phyloP scores from a whole-genome alignment of 2,888 invertebrate genomes.

The Drosophila mulleri region DNA sequence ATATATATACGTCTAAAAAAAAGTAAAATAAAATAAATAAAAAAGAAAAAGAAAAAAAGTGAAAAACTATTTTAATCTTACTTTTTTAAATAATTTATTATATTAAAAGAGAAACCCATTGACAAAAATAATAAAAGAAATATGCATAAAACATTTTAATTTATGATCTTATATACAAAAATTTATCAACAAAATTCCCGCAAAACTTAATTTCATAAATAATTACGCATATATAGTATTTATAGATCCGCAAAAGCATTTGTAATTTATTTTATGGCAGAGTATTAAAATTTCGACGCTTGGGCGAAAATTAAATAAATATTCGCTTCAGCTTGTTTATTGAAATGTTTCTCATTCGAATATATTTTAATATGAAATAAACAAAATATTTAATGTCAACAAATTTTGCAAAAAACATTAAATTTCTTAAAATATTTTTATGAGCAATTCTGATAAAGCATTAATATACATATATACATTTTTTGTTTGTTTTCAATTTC shows the following conservation, averaged over 20 bases:
- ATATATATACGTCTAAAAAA: too few relatives aligned
- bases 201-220: background rate
- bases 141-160: too few relatives aligned
- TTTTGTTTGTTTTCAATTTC: slow-evolving; percentile 10
- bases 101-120: background rate
- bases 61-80: too few relatives aligned
- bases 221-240: background rate
- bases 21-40: too few relatives aligned
- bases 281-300: slow-evolving; percentile 6
- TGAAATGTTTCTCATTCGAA: slow-evolving; percentile 54
- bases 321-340: slow-evolving; percentile 37
- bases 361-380: slow-evolving; percentile 79
- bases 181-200: background rate
- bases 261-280: slow-evolving; percentile 3
- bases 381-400: slow-evolving; percentile 76
- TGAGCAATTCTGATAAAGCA: slow-evolving; percentile 47
- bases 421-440: slow-evolving; percentile 65
- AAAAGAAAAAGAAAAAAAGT: too few relatives aligned
- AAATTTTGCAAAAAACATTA: slow-evolving; percentile 63
- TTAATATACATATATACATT: slow-evolving; percentile 35
- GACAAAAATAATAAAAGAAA: background rate
- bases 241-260: background rate
- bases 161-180: background rate
- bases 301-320: slow-evolving; percentile 2
- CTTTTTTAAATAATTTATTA: too few relatives aligned